phyloP scores from a whole-genome alignment of 2,113 vertebrate species.

The Prunella himalayana region DNA sequence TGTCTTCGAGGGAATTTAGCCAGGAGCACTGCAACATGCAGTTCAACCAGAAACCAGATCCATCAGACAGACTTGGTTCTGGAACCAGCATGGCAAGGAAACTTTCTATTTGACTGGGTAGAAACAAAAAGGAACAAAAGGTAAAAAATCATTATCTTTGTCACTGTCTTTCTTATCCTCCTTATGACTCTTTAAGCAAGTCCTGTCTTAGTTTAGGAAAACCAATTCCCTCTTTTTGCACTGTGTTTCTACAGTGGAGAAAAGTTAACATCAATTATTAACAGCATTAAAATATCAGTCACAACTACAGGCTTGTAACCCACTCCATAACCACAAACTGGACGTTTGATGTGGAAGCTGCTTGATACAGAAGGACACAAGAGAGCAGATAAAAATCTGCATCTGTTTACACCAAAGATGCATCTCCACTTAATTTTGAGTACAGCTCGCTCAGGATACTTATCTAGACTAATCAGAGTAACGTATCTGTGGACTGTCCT shows the following conservation, averaged over 20 bases:
- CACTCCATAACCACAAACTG: background rate
- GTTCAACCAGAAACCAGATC: background rate
- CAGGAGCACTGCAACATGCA: background rate
- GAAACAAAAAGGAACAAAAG: background rate
- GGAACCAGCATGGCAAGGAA: background rate
- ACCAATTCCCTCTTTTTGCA: background rate
- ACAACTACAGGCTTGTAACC: background rate
- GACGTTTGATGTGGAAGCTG: background rate
- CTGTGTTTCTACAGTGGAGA: background rate
- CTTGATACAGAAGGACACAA: background rate
- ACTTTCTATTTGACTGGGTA: background rate
- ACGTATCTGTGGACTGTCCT: background rate
- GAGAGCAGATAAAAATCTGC: slow-evolving; percentile 1
- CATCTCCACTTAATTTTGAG: background rate
- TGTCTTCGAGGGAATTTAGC: background rate
- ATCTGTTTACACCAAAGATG: background rate
- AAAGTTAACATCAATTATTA: background rate
- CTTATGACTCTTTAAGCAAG: background rate
- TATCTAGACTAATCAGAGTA: background rate
- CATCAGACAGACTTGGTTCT: background rate
- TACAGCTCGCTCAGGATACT: background rate
- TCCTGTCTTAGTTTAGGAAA: background rate
- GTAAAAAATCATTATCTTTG: background rate
- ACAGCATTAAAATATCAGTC: background rate
- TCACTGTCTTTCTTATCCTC: background rate